Evolutionary conservation across 2,113 vertebrate species (phyloP).

Genomic region (Herpetotheres cachinnans): DNA sequence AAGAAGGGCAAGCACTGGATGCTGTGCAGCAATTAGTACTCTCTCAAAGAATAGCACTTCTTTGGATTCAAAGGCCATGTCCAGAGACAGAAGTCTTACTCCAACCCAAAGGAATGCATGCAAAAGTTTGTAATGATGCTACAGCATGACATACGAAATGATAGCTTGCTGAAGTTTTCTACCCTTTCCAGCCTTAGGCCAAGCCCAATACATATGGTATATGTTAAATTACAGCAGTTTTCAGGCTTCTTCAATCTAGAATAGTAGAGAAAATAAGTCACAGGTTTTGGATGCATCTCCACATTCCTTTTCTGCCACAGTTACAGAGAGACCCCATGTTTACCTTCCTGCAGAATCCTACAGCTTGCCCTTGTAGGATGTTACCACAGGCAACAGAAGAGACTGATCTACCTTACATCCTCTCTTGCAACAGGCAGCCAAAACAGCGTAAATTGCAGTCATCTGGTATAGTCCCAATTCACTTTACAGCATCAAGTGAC

Average conservation of each 20-base stretch:
- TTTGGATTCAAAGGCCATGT: neutral
- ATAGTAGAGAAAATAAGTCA: neutral
- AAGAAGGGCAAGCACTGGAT: neutral
- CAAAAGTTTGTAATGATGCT: rapidly evolving
- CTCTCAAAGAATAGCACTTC: neutral
- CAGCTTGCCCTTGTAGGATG: neutral
- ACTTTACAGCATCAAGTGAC: neutral
- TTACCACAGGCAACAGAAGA: neutral
- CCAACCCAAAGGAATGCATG: neutral
- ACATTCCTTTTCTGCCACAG: neutral
- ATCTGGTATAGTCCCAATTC: neutral
- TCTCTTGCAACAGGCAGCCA: neutral
- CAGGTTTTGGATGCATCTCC: neutral
- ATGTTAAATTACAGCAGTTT: neutral
- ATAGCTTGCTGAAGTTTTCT: neutral
- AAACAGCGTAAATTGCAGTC: neutral
- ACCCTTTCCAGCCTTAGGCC: neutral
- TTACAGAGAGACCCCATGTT: neutral
- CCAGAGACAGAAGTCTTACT: neutral
- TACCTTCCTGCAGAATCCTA: neutral
- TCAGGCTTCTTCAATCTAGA: neutral
- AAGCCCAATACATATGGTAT: neutral
- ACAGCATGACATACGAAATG: neutral
- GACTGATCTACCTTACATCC: neutral
- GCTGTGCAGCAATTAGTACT: neutral